Evolutionary conservation across 1,140 invertebrate genomes (phyloP).

Genomic region (Anastrepha obliqua): DNA sequence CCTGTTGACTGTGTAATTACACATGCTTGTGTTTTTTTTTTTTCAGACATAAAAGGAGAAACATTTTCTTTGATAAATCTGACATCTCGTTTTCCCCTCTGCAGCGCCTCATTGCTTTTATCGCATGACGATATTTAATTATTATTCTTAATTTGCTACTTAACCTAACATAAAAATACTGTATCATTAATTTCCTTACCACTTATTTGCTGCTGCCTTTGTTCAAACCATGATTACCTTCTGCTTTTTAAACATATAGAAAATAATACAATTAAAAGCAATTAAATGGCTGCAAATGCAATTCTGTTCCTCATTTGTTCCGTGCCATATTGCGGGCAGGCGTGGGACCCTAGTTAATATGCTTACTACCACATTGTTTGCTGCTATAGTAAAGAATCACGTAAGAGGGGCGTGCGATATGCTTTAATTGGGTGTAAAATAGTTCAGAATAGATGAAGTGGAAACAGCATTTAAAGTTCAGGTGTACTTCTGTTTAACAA

Average conservation of each 20-base stretch:
- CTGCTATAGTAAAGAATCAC: neutral
- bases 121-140: neutral
- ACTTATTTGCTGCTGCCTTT: neutral
- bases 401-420: too few species aligned
- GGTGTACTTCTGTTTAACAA: too few species aligned
- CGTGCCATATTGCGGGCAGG: neutral
- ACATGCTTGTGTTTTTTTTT: neutral
- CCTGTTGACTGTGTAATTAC: neutral
- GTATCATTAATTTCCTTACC: neutral
- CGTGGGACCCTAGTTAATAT: too few species aligned
- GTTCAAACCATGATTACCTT: neutral
- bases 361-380: neutral
- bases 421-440: too few species aligned
- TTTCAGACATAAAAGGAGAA: neutral
- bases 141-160: neutral
- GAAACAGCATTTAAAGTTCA: too few species aligned
- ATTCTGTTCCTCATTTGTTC: neutral
- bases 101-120: neutral
- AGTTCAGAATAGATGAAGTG: too few species aligned
- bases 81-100: too few species aligned
- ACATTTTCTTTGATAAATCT: too few species aligned
- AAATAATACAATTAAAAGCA: constrained; percentile 34
- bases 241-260: neutral
- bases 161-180: neutral
- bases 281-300: constrained; percentile 26